A percentile compares a stretch with the other conserved stretches of the same genome.
These are phyloP conservation scores for Sebastes hubbsi DNA, from an alignment of 2,797 vertebrate genomes.

Conservation along the genomic window DNA sequence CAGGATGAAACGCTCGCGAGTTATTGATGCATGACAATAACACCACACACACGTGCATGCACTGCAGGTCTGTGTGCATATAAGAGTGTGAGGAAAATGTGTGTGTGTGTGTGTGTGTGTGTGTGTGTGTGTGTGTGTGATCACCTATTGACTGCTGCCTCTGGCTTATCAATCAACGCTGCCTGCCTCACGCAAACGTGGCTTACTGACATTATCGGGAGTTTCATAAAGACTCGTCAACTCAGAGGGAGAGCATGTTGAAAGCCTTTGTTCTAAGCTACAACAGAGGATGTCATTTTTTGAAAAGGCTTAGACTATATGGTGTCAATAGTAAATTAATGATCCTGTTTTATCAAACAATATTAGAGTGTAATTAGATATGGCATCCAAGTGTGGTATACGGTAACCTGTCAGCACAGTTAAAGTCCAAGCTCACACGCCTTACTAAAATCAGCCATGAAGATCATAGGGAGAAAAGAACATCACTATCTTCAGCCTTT, in stretches of 20 bases:
- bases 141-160: conserved; percentile 27
- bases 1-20: neutral
- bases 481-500: too few relatives aligned
- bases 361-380: too few relatives aligned
- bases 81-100: neutral
- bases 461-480: too few relatives aligned
- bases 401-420: too few relatives aligned
- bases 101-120: neutral
- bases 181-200: neutral
- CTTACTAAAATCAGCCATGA: too few relatives aligned
- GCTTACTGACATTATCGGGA: neutral
- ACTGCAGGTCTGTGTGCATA: neutral
- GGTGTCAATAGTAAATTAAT: too few relatives aligned
- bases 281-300: too few relatives aligned
- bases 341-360: too few relatives aligned
- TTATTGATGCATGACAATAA: conserved; percentile 28
- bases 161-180: conserved; percentile 20
- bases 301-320: too few relatives aligned
- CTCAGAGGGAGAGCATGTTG: neutral
- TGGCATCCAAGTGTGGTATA: too few relatives aligned
- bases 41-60: neutral
- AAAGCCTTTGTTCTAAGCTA: neutral
- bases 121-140: neutral
- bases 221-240: neutral
- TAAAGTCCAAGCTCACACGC: too few relatives aligned